Percentiles rank a stretch among this genome's conserved stretches.
Conservation (phyloP, 2,888 invertebrate species). For the Perizoma flavofasciatum region DNA sequence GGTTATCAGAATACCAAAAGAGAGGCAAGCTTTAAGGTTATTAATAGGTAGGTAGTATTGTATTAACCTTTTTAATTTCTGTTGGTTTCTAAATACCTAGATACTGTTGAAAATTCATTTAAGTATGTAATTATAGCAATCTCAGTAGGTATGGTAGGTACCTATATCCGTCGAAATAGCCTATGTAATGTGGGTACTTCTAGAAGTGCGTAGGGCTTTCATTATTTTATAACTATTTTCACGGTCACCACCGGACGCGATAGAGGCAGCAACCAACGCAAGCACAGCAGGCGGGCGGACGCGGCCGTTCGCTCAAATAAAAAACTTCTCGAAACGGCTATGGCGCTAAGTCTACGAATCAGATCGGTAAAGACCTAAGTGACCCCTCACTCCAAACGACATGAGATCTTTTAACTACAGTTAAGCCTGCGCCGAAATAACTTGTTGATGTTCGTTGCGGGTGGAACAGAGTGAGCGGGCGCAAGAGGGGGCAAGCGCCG, state of each 20-base stretch:
- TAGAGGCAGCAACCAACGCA: slow-evolving; percentile 59
- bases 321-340: slow-evolving; percentile 81
- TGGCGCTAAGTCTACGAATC: slow-evolving; percentile 72
- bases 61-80: too few species aligned
- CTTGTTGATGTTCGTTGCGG: slow-evolving; percentile 81
- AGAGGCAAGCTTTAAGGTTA: too few species aligned
- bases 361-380: slow-evolving; percentile 60
- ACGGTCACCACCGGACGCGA: slow-evolving; percentile 68
- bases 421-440: slow-evolving; percentile 75
- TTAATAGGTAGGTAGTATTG: too few species aligned
- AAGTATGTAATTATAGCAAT: too few species aligned
- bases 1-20: too few species aligned
- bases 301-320: slow-evolving; percentile 55
- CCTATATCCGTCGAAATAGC: too few species aligned
- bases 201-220: too few species aligned
- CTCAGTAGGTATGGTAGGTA: too few species aligned
- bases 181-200: too few species aligned
- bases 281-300: slow-evolving; percentile 64
- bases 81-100: too few species aligned
- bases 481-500: slow-evolving; percentile 75
- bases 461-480: slow-evolving; percentile 66
- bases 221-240: slow-evolving; percentile 55
- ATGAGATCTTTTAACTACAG: slow-evolving; percentile 66
- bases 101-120: too few species aligned
- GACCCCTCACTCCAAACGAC: slow-evolving; percentile 49